These are phyloP conservation scores for Apeltes quadracus DNA, from an alignment of 2,113 vertebrate genomes.

Conservation along the genomic window DNA sequence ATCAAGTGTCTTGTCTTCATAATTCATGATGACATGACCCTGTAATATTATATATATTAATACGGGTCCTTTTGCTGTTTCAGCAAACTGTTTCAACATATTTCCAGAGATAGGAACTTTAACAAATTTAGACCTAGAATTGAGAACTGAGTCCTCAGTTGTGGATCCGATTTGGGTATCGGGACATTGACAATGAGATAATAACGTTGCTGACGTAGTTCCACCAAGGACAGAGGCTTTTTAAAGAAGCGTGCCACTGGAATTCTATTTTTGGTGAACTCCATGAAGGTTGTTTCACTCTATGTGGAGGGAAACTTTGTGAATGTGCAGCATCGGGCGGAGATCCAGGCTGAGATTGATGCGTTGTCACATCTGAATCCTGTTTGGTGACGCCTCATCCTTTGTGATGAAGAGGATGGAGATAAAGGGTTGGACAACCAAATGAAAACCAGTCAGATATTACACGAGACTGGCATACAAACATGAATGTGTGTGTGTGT, in stretches of 20 bases:
- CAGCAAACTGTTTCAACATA: too few relatives aligned
- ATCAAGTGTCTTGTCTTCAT: neutral
- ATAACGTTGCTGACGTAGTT: neutral
- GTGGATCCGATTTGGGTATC: neutral
- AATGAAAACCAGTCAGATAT: neutral
- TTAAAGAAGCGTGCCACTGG: neutral
- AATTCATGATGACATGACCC: too few relatives aligned
- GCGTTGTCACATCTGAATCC: conserved; percentile 10
- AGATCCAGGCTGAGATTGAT: neutral
- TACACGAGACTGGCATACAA: neutral
- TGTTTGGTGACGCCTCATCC: neutral
- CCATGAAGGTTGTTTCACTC: neutral
- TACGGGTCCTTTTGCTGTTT: too few relatives aligned
- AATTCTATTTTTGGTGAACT: neutral
- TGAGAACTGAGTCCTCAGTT: neutral
- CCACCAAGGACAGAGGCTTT: neutral
- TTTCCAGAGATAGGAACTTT: too few relatives aligned
- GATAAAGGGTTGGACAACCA: neutral
- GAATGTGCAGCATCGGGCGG: neutral
- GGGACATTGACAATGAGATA: neutral
- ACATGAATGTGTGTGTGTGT: neutral
- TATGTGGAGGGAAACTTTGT: neutral
- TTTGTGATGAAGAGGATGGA: neutral
- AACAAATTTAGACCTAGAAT: neutral
- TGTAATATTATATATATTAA: neutral